Evolutionary conservation across 2,113 vertebrate genomes (phyloP).

Genomic region (Herpetotheres cachinnans): DNA sequence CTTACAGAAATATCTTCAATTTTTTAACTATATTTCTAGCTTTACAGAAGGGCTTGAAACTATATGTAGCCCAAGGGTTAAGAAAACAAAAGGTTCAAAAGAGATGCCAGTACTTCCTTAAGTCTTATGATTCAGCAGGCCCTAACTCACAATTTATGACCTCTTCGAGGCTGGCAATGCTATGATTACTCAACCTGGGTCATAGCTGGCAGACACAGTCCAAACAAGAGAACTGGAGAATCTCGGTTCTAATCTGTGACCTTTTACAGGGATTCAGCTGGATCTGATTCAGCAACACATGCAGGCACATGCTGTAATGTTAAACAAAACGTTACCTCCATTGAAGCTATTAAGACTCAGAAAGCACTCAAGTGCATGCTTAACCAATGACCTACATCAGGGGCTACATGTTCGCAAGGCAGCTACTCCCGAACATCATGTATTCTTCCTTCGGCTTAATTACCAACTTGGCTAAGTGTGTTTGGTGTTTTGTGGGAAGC

Average conservation of each 20-base stretch:
- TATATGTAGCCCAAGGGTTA: background rate
- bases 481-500: background rate
- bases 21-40: background rate
- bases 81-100: constrained; percentile 12
- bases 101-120: background rate
- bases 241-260: constrained; percentile 46
- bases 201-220: constrained; percentile 27
- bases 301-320: constrained; percentile 28
- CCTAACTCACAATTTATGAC: constrained; percentile 24
- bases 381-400: constrained; percentile 2
- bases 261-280: constrained; percentile 42
- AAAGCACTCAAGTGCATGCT: background rate
- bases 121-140: constrained; percentile 9
- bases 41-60: background rate
- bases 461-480: background rate
- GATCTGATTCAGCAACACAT: constrained; percentile 34
- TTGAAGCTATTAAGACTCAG: background rate
- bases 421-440: background rate
- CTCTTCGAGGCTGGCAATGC: background rate
- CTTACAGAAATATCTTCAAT: background rate
- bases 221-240: constrained; percentile 42
- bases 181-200: constrained; percentile 45
- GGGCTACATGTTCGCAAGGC: background rate
- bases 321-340: constrained; percentile 31
- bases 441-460: background rate